phyloP scores from a whole-genome alignment of 1,140 invertebrate genomes.

The Tetramorium parvispinum region DNA sequence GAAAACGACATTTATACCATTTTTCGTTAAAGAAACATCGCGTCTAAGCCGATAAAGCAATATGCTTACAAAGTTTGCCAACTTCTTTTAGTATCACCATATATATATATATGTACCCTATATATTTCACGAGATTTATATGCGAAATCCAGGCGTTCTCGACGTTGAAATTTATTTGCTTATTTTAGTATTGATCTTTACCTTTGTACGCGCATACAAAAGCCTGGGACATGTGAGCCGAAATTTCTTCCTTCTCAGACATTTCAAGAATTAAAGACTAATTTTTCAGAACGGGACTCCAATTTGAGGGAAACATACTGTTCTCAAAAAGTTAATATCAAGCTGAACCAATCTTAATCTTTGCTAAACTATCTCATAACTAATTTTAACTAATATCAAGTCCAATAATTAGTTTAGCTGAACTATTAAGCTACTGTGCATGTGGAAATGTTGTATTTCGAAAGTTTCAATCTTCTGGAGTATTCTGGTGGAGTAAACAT shows the following conservation, averaged over 20 bases:
- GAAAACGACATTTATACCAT: not conserved
- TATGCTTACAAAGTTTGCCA: slow-evolving; percentile 30
- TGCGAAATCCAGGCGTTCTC: not conserved
- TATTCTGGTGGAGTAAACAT: not conserved
- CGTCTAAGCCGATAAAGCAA: slow-evolving; percentile 23
- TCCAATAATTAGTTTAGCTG: not conserved
- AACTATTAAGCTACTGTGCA: not conserved
- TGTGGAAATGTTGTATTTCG: slow-evolving; percentile 7
- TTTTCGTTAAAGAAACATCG: slow-evolving; percentile 1
- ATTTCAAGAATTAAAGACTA: not conserved
- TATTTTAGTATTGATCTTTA: slow-evolving; percentile 42
- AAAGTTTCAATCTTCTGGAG: slow-evolving; percentile 15
- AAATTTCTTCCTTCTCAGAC: not conserved
- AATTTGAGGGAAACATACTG: not conserved
- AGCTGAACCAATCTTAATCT: not conserved
- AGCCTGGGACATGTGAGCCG: not conserved
- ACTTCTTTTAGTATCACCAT: slow-evolving; percentile 43
- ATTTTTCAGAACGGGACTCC: not conserved
- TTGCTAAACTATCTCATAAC: not conserved
- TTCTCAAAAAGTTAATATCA: slow-evolving; percentile 6
- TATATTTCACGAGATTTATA: slow-evolving; percentile 52
- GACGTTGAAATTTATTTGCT: slow-evolving; percentile 38
- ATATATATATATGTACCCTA: slow-evolving; percentile 21
- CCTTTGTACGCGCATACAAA: not conserved
- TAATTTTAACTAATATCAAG: slow-evolving; percentile 22